Percentiles rank a stretch among this genome's conserved stretches.
Evolutionary conservation across 2,113 vertebrate species (phyloP).

Genomic region (Peromyscus maniculatus): DNA sequence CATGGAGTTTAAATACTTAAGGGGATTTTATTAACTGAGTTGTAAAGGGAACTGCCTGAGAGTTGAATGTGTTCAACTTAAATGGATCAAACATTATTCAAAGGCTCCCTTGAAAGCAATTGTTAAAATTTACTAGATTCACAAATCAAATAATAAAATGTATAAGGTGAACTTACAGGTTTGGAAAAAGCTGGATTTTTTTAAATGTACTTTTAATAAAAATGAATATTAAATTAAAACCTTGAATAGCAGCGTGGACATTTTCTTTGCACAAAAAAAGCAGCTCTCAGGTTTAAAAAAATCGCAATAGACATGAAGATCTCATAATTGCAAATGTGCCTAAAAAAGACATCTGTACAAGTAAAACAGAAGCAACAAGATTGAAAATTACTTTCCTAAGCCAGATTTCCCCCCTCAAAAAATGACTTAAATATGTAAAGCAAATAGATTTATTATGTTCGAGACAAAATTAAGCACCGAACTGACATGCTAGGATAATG

Average conservation of each 20-base stretch:
- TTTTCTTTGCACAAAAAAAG: constrained; percentile 52
- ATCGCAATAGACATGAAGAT: constrained; percentile 46
- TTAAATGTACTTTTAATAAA: constrained; percentile 20
- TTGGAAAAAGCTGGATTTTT: constrained; percentile 35
- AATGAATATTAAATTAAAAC: constrained; percentile 65
- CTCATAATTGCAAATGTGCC: constrained; percentile 57
- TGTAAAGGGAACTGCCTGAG: constrained; percentile 61
- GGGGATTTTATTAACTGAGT: constrained; percentile 77
- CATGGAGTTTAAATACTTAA: constrained; percentile 71
- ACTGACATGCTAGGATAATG: not conserved
- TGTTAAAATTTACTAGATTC: constrained; percentile 77
- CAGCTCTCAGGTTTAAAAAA: constrained; percentile 3
- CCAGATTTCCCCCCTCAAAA: not conserved
- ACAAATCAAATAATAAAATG: constrained; percentile 75
- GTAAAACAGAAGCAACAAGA: constrained; percentile 50
- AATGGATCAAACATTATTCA: constrained; percentile 73
- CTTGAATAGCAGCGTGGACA: constrained; percentile 39
- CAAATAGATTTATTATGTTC: constrained; percentile 2
- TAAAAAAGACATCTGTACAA: constrained; percentile 46
- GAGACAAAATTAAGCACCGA: constrained; percentile 54
- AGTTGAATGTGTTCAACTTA: constrained; percentile 67
- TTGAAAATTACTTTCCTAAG: constrained; percentile 54
- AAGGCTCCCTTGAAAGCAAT: constrained; percentile 73
- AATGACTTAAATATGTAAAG: constrained; percentile 5
- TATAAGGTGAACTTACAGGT: constrained; percentile 65